phyloP scores from a whole-genome alignment of 2,113 vertebrate genomes.

The Nesogale talazaci region DNA sequence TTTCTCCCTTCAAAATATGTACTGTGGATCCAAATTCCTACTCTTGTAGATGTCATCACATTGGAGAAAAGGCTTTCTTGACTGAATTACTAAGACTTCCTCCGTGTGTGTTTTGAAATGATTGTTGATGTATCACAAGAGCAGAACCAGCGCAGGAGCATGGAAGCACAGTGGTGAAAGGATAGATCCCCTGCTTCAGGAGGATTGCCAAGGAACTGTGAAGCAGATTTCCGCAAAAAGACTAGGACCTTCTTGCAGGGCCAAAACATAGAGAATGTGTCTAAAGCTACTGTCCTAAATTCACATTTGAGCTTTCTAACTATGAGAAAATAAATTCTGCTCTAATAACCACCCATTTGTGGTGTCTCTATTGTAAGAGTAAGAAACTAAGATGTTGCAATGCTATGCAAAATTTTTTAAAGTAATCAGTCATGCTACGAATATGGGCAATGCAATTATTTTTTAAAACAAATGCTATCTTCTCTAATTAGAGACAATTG shows the following conservation, averaged over 20 bases:
- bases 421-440: too few relatives aligned
- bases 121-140: too few relatives aligned
- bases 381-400: neutral
- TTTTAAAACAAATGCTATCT: neutral
- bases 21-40: neutral
- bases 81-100: neutral
- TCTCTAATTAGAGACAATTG: too few relatives aligned
- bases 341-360: neutral
- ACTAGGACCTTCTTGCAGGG: neutral
- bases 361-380: neutral
- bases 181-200: too few relatives aligned
- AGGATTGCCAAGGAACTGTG: neutral
- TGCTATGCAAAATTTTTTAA: too few relatives aligned
- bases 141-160: too few relatives aligned
- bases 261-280: neutral
- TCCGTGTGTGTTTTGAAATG: neutral
- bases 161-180: too few relatives aligned
- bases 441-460: neutral
- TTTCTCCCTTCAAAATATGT: neutral
- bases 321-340: neutral
- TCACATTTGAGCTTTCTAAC: neutral
- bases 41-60: neutral
- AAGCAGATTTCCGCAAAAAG: neutral
- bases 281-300: neutral
- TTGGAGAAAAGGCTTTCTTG: neutral